Evolutionary conservation across 2,797 vertebrate genomes (phyloP).

Genomic region (Sebastes nivosus): DNA sequence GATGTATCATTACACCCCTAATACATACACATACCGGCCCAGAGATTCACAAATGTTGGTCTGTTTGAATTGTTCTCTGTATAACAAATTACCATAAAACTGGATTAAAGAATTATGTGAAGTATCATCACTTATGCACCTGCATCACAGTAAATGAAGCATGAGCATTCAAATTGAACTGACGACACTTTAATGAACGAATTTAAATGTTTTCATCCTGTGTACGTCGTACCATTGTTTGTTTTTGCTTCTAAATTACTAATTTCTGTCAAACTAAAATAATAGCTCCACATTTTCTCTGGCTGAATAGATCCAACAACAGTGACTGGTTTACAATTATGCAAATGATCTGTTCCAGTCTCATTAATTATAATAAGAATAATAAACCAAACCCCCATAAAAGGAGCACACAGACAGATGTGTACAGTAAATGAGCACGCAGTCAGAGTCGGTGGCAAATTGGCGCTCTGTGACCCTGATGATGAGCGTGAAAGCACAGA

Average conservation of each 20-base stretch:
- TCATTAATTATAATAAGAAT: neutral
- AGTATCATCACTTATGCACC: constrained; percentile 19
- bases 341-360: neutral
- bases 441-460: constrained; percentile 2
- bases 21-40: neutral
- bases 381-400: neutral
- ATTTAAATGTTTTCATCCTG: constrained; percentile 22
- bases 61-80: constrained; percentile 8
- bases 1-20: too few species aligned
- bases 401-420: neutral
- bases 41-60: neutral
- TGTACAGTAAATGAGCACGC: neutral
- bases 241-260: neutral
- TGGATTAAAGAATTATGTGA: neutral
- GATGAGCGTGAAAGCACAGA: constrained; percentile 35
- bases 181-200: constrained; percentile 17
- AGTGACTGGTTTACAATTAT: constrained; percentile 3
- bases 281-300: constrained; percentile 14
- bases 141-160: constrained; percentile 17
- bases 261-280: constrained; percentile 17
- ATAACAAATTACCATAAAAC: neutral
- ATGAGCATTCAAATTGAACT: constrained; percentile 11
- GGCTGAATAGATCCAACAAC: constrained; percentile 3
- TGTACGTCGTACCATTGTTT: neutral
- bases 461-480: constrained; percentile 10